Evolutionary conservation across 1,140 invertebrate species (phyloP).

Genomic region (Mycetomoellerius zeteki): DNA sequence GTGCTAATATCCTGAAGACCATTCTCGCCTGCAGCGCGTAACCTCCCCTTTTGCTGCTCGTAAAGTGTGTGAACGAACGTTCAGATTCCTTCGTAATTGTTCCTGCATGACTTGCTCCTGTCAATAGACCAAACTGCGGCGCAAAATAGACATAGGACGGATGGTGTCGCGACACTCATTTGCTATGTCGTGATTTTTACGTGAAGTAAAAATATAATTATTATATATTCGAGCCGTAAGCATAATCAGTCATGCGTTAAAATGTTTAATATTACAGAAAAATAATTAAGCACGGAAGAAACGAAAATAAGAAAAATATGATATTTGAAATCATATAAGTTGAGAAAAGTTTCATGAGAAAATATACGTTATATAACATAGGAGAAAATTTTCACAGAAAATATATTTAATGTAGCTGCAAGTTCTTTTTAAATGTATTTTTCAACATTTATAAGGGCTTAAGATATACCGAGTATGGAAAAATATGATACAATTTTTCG

Average conservation of each 20-base stretch:
- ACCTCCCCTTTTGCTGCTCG: constrained; percentile 60
- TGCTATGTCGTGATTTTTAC: not conserved
- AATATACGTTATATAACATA: not conserved
- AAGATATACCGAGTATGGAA: not conserved
- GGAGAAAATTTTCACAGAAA: not conserved
- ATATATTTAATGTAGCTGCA: not conserved
- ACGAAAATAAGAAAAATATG: not conserved
- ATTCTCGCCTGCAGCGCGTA: constrained; percentile 78
- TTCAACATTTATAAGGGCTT: constrained; percentile 36
- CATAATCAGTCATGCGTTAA: not conserved
- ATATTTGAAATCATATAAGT: not conserved
- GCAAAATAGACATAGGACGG: constrained; percentile 36
- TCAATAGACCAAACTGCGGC: constrained; percentile 58
- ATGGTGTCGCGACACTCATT: constrained; percentile 22
- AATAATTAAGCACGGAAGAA: not conserved
- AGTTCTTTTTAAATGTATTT: not conserved
- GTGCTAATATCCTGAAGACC: constrained; percentile 84
- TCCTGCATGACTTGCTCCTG: constrained; percentile 71
- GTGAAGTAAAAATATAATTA: not conserved
- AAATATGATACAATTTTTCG: not conserved
- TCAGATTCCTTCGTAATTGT: constrained; percentile 74
- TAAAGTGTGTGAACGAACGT: constrained; percentile 74
- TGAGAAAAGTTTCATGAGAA: not conserved
- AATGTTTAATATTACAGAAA: not conserved
- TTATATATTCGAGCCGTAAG: not conserved